phyloP scores from a whole-genome alignment of 2,888 invertebrate genomes.

The Drosophila formosana region DNA sequence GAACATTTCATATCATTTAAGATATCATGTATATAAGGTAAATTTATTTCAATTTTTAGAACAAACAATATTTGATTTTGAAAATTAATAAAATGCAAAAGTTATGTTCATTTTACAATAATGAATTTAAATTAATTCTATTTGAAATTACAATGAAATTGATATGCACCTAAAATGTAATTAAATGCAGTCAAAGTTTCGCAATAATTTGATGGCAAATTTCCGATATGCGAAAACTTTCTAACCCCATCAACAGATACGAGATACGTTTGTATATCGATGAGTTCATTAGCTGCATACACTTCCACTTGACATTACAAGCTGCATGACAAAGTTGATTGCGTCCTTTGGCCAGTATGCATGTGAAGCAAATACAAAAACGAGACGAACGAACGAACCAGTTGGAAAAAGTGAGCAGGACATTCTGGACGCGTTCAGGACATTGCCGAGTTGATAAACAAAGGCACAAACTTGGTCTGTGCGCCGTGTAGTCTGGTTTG shows the following conservation, averaged over 20 bases:
- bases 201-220: neutral
- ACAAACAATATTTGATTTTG: too few species aligned
- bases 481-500: neutral
- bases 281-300: conserved; percentile 5
- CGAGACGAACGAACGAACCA: conserved; percentile 26
- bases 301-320: conserved; percentile 6
- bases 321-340: conserved; percentile 26
- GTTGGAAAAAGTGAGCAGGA: conserved; percentile 37
- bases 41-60: too few species aligned
- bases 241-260: neutral
- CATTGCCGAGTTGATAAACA: conserved; percentile 68
- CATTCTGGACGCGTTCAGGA: conserved; percentile 27
- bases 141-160: neutral
- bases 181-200: neutral
- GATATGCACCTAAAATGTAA: neutral
- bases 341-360: conserved; percentile 12
- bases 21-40: too few species aligned
- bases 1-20: too few species aligned
- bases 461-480: conserved; percentile 63
- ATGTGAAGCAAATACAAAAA: conserved; percentile 3
- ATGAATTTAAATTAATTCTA: neutral
- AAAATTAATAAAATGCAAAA: too few species aligned
- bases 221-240: neutral
- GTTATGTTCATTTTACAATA: neutral
- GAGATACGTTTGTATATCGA: neutral